Evolutionary conservation across 2,888 invertebrate species (phyloP), one percentile per base, ranked within the genome.

Genomic region (Carterocephalus palaemon): DNA sequence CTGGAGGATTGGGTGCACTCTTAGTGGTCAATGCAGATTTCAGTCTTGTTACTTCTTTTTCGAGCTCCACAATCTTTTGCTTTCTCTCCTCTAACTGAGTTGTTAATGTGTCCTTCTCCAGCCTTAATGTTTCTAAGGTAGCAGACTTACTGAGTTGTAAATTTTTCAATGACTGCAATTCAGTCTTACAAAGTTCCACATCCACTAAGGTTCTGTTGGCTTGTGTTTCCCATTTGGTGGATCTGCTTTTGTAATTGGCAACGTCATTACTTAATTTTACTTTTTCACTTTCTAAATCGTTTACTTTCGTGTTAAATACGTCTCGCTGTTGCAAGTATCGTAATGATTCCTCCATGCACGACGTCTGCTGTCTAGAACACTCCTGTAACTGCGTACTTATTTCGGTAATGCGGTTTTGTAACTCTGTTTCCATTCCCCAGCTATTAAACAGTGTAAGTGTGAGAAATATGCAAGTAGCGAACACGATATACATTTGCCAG

Each of bases 401-500:
- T 39, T 77, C 78, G 10, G 67, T 59, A 38, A 83, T 53, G 58
- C 70, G 74, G 22, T 70, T 71, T 68, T 75, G 71, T 57, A 85
- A 73, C 62, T 81, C 84, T 4, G 71, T 75, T 49, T 84, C 84
- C 50, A 77, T 61, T 62, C 72, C 75, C 83, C 86, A 85, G 59
- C 80, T 85, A 67, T 84, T 85, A 50, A 86, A 75, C 46, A 86
- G 77, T 71, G 85, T 83, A 70, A 85, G 77, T 60, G 77, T 72
- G 46, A 84, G 70, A 54, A 85, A 63, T 63, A 85, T 74, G 57
- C 80, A 80, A 36, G 80, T 65, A 4, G 81, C 80, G 55, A 84
- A 84, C 46, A 81, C 72, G 53, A 82, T 75, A 49, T 83, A 85
- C 74, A 82, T 77, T 16, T 85, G 86, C 85, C 85, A 85, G 46